phyloP scores from a whole-genome alignment of 2,797 vertebrate species.

The Sciurus carolinensis region DNA sequence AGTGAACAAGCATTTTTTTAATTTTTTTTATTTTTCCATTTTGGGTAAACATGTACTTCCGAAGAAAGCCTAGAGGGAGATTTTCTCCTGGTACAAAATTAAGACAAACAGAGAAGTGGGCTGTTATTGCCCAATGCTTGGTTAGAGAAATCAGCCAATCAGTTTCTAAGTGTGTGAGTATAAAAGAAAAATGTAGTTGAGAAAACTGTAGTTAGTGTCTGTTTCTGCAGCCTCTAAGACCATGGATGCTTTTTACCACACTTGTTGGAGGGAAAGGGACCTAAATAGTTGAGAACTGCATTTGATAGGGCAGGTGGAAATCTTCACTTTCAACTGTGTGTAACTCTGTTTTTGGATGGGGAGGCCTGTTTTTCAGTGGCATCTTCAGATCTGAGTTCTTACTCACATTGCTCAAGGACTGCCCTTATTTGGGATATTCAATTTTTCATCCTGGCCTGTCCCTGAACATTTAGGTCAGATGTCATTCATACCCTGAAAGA shows the following conservation, averaged over 20 bases:
- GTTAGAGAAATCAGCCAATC: constrained; percentile 66
- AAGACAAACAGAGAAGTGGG: constrained; percentile 36
- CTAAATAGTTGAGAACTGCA: accelerated
- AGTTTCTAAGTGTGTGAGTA: constrained; percentile 33
- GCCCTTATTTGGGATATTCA: constrained; percentile 22
- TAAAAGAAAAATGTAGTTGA: constrained; percentile 1
- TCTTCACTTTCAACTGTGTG: constrained; percentile 68
- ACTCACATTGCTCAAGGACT: constrained; percentile 39
- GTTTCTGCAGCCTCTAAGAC: not conserved
- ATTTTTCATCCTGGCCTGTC: constrained; percentile 37
- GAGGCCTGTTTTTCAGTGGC: constrained; percentile 59
- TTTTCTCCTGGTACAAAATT: not conserved
- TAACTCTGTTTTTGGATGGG: constrained; percentile 37
- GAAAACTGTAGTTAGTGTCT: not conserved
- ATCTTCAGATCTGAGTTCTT: constrained; percentile 80
- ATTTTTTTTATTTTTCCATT: not conserved
- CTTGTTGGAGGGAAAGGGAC: not conserved
- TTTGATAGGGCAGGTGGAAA: constrained; percentile 69
- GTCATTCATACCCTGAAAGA: constrained; percentile 44
- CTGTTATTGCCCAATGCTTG: constrained; percentile 50
- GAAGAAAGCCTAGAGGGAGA: constrained; percentile 37
- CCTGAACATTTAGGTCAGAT: not conserved
- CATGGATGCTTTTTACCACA: not conserved
- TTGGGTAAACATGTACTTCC: constrained; percentile 2
- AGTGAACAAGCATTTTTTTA: not conserved